Conservation (phyloP, 2,888 invertebrate species). For the Capitulum mitella region DNA sequence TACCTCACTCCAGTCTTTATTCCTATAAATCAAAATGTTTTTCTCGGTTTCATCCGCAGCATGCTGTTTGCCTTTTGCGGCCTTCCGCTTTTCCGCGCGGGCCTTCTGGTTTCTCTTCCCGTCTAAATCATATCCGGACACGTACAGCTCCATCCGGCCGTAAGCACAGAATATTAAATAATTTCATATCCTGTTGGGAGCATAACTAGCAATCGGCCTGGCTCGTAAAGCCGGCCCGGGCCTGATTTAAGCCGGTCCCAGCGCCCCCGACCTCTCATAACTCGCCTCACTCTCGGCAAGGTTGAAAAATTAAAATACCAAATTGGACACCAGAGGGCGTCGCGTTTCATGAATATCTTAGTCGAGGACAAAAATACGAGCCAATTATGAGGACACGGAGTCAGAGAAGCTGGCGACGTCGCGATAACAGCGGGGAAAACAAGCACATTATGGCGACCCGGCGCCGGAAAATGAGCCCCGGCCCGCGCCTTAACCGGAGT, state of each 20-base stretch:
- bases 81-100: neutral
- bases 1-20: too few species aligned
- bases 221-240: neutral
- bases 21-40: too few species aligned
- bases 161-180: slow-evolving; percentile 25
- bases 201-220: neutral
- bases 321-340: slow-evolving; percentile 21
- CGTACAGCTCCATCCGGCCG: neutral
- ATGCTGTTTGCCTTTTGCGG: too few species aligned
- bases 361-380: neutral
- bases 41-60: neutral
- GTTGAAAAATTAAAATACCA: slow-evolving; percentile 16
- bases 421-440: slow-evolving; percentile 14
- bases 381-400: slow-evolving; percentile 11
- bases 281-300: slow-evolving; percentile 15
- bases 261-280: slow-evolving; percentile 6
- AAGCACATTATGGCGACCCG: neutral
- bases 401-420: neutral
- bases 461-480: neutral
- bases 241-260: slow-evolving; percentile 15
- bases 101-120: neutral
- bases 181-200: slow-evolving; percentile 20
- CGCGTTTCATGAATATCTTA: slow-evolving; percentile 25
- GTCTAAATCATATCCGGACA: neutral
- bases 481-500: too few species aligned